Evolutionary conservation across 2,797 vertebrate genomes (phyloP).

Genomic region (Acropternis orthonyx): DNA sequence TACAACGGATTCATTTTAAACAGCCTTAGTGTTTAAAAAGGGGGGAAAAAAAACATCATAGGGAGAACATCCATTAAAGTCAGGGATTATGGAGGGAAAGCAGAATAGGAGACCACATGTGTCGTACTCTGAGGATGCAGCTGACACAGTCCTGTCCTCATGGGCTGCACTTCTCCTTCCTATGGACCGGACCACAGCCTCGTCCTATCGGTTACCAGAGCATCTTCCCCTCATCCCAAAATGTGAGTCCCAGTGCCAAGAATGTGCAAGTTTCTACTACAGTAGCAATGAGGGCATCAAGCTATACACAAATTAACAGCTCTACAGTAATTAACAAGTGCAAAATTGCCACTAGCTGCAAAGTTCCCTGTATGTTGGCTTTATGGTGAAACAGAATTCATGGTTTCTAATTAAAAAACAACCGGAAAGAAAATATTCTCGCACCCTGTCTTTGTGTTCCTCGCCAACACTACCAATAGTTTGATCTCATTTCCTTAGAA

Average conservation of each 20-base stretch:
- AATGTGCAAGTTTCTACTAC: background rate
- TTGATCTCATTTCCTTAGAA: background rate
- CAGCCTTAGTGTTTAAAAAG: constrained; percentile 1
- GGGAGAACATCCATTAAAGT: background rate
- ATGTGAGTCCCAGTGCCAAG: background rate
- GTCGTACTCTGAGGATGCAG: background rate
- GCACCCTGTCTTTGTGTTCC: background rate
- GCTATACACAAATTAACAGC: background rate
- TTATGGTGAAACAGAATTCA: background rate
- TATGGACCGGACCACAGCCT: rapidly evolving
- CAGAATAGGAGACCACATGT: background rate
- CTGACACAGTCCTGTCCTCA: rapidly evolving
- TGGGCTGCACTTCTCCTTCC: background rate
- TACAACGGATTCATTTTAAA: constrained; percentile 37
- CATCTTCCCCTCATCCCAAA: background rate
- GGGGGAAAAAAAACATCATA: background rate
- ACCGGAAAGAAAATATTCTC: background rate
- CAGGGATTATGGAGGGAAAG: background rate
- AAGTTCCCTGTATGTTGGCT: background rate
- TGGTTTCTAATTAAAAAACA: background rate
- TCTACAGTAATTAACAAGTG: background rate
- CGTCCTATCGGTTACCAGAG: background rate
- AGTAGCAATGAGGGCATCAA: background rate
- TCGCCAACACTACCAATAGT: background rate
- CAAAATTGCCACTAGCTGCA: background rate